A percentile compares a stretch with the other conserved stretches of the same genome.
These are phyloP conservation scores for Leptocoma aspasia DNA, from an alignment of 2,113 vertebrate genomes.

Conservation along the genomic window DNA sequence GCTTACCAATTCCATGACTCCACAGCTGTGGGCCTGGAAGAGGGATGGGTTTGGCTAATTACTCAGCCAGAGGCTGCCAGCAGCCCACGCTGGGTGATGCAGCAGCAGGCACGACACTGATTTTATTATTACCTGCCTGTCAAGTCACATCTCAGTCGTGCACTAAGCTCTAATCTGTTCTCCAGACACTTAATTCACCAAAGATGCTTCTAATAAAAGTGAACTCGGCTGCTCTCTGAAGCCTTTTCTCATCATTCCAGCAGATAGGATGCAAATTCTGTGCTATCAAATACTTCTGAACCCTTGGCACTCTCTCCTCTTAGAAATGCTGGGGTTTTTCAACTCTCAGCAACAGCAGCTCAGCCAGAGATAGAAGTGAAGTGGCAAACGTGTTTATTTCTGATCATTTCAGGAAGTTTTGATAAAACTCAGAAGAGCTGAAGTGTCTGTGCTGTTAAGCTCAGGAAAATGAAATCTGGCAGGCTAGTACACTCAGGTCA, in stretches of 20 bases:
- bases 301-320: not conserved
- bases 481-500: not conserved
- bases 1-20: not conserved
- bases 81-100: not conserved
- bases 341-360: conserved; percentile 9
- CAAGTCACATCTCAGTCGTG: not conserved
- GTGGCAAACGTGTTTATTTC: not conserved
- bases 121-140: not conserved
- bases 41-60: not conserved
- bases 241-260: conserved; percentile 24
- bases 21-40: not conserved
- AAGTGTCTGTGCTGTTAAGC: not conserved
- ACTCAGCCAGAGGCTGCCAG: not conserved
- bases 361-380: not conserved
- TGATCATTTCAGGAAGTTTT: conserved; percentile 12
- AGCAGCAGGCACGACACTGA: not conserved
- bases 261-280: not conserved
- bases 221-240: conserved; percentile 23
- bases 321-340: not conserved
- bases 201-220: conserved; percentile 36
- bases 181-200: not conserved
- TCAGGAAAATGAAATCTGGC: conserved; percentile 35
- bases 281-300: not conserved
- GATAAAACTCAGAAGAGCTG: conserved; percentile 13
- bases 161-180: not conserved